A percentile compares a stretch with the other conserved stretches of the same genome.
Evolutionary conservation across 2,797 vertebrate species (phyloP).

Genomic region (Neoniphon sammara): DNA sequence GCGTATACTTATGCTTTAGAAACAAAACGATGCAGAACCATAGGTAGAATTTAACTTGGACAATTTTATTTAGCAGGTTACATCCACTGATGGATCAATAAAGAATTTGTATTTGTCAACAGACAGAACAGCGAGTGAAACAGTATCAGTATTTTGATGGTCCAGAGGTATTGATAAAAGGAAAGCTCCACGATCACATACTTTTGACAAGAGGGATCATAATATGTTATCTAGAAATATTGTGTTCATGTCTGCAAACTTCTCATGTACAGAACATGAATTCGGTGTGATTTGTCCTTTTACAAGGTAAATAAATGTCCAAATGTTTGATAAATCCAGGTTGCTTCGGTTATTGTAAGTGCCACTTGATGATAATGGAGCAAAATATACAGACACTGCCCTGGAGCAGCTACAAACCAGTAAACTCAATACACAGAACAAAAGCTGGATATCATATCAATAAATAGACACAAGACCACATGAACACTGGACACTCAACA

Average conservation of each 20-base stretch:
- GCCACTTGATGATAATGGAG: slow-evolving; percentile 43
- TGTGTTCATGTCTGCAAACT: slow-evolving; percentile 34
- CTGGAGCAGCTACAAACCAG: slow-evolving; percentile 57
- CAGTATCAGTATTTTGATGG: slow-evolving; percentile 42
- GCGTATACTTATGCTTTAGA: slow-evolving; percentile 35
- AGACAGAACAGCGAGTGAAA: slow-evolving; percentile 56
- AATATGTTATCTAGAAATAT: slow-evolving; percentile 29
- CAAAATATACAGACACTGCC: slow-evolving; percentile 69
- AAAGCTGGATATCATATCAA: slow-evolving; percentile 50
- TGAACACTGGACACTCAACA: slow-evolving; percentile 55
- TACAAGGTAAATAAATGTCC: slow-evolving; percentile 51
- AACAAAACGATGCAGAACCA: slow-evolving; percentile 31
- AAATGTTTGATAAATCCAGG: slow-evolving; percentile 52
- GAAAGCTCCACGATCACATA: slow-evolving; percentile 54
- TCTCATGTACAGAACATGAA: slow-evolving; percentile 9
- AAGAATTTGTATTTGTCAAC: slow-evolving; percentile 78
- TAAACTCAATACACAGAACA: slow-evolving; percentile 52
- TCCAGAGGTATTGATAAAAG: slow-evolving; percentile 31
- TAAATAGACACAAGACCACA: slow-evolving; percentile 68
- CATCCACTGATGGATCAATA: slow-evolving; percentile 69
- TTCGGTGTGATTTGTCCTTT: slow-evolving; percentile 35
- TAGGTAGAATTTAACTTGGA: slow-evolving; percentile 53
- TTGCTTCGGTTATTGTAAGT: slow-evolving; percentile 47
- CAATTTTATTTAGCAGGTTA: slow-evolving; percentile 78
- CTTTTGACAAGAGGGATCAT: slow-evolving; percentile 47